Base-by-base conservation (phyloP, 2,888 invertebrate genomes). In the Hemistola chrysoprasaria region DNA sequence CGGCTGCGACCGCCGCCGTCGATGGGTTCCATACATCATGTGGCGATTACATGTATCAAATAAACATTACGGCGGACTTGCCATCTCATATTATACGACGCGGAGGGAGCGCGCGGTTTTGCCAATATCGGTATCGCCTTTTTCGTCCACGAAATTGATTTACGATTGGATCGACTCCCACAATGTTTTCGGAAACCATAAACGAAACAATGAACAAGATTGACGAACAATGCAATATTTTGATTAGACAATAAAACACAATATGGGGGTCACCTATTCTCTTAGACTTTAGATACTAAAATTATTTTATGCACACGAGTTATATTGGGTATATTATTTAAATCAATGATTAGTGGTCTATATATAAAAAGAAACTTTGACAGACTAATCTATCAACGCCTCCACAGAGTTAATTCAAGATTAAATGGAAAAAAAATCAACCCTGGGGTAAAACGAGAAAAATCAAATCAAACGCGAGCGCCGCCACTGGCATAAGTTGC, bases 11-110 rank as follows among this genome's bases (percentile, higher is more conserved):
- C 23, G 26, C n/a, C n/a, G n/a, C 23, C 36, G 41, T 27, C 50
- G 44, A 47, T 50, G 53, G 67, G 62, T 59, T 74, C 71, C 79
- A 84, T 86, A 79, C 80, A 85, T 86, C 85, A 86, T 78, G 78
- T 70, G 71, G 68, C 77, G 80, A 85, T 85, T 84, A 83, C 82
- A 78, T 73, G 81, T 81, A 86, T 86, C 83, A 85, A 86, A 86
- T 83, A 84, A 79, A 82, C 81, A 84, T 85, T 85, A 83, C 72
- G 66, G 59, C 59, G 69, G 71, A 75, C 72, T 71, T 65, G 71
- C 70, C 72, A 62, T 75, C 71, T 69, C 75, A 71, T 71, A 72
- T 74, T 68, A 74, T 71, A 63, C 53, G 50, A 4, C 16, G 2
- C 16, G 16, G 45, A 60, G 65, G 67, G 61, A 69, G 65, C 71